Percentiles rank a stretch among this genome's conserved stretches.
Evolutionary conservation across 2,888 invertebrate genomes (phyloP).

Genomic region (Labia minor): DNA sequence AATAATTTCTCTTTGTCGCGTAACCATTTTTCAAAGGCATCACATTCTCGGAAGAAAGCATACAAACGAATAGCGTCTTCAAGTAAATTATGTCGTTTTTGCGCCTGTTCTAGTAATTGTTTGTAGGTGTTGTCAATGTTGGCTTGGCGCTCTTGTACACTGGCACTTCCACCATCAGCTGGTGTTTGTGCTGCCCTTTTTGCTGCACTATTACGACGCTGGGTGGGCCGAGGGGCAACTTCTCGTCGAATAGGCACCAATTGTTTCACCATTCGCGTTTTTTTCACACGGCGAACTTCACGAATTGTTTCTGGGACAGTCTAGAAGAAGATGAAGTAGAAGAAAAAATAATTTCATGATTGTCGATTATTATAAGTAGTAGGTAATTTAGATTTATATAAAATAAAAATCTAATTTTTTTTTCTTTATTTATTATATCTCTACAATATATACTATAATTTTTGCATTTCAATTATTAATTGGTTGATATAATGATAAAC

Average conservation of each 20-base stretch:
- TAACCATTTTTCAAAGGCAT: slow-evolving; percentile 96
- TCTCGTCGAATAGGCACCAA: slow-evolving; percentile 59
- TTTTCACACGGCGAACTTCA: slow-evolving; percentile 75
- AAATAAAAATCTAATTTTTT: too few species aligned
- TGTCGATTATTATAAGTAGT: too few species aligned
- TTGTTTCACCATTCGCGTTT: slow-evolving; percentile 76
- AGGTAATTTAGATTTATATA: too few species aligned
- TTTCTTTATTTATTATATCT: too few species aligned
- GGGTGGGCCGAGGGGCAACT: not conserved
- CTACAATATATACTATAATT: too few species aligned
- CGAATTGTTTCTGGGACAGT: slow-evolving; percentile 62
- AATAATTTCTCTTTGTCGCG: slow-evolving; percentile 86
- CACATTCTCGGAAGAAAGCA: slow-evolving; percentile 91
- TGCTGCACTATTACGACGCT: slow-evolving; percentile 26
- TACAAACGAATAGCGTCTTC: slow-evolving; percentile 88
- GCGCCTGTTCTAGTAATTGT: slow-evolving; percentile 66
- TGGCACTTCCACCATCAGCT: slow-evolving; percentile 52
- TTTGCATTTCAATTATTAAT: too few species aligned
- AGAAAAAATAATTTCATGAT: too few species aligned
- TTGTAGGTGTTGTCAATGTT: slow-evolving; percentile 72
- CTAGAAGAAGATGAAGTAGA: not conserved
- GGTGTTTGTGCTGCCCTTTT: slow-evolving; percentile 30
- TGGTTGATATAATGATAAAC: too few species aligned
- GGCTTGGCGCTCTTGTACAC: slow-evolving; percentile 67
- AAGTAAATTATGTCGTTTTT: slow-evolving; percentile 65